These are phyloP conservation scores for Phlogophora meticulosa DNA, from an alignment of 2,888 invertebrate genomes.

Conservation along the genomic window DNA sequence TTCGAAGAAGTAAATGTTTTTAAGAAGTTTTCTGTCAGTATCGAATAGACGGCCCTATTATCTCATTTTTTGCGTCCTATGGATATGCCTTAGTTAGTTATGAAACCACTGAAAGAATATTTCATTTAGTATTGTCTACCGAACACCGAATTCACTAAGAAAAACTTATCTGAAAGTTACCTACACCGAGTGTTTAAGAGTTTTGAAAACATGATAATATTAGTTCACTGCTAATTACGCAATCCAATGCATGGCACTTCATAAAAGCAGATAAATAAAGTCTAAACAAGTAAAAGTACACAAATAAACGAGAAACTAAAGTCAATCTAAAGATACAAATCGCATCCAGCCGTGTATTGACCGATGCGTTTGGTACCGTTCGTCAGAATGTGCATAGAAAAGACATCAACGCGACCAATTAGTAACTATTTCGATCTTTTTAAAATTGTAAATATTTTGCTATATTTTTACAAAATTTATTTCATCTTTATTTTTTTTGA, in stretches of 20 bases:
- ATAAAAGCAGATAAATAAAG: neutral
- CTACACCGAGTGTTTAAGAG: neutral
- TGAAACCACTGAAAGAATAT: neutral
- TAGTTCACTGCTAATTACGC: neutral
- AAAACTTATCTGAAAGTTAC: neutral
- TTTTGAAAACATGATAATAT: neutral
- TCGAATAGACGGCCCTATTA: neutral
- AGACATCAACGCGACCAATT: constrained; percentile 61
- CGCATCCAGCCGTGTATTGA: neutral
- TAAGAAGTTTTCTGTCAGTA: neutral
- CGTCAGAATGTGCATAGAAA: constrained; percentile 46
- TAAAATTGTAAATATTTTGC: neutral
- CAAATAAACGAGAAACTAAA: neutral
- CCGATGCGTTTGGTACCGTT: neutral
- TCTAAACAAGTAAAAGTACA: neutral
- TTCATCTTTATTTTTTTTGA: no score
- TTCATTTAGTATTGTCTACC: no score
- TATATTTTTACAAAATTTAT: no score
- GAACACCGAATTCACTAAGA: neutral
- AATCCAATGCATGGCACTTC: neutral
- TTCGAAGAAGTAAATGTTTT: neutral
- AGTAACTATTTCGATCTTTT: neutral
- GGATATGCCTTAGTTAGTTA: no score
- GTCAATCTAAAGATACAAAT: neutral
- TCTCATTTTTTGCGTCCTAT: no score